Conservation (phyloP, 2,797 vertebrate species). For the Pseudochirops corinnae region DNA sequence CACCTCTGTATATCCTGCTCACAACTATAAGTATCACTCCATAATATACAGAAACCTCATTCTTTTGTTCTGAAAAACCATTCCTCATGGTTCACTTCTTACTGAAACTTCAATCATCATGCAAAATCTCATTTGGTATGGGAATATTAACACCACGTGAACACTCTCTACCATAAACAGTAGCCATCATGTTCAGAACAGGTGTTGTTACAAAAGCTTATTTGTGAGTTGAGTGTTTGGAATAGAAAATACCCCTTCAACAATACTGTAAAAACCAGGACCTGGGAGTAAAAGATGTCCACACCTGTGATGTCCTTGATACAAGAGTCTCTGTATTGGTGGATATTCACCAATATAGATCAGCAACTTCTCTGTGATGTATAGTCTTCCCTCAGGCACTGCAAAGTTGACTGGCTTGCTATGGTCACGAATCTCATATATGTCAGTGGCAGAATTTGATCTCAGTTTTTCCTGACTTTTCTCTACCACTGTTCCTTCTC, state of each 20-base stretch:
- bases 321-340: not conserved
- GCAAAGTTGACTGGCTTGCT: not conserved
- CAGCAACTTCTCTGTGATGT: not conserved
- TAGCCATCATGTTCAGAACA: not conserved
- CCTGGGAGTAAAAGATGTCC: not conserved
- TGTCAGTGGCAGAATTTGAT: not conserved
- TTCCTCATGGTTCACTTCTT: not conserved
- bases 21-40: not conserved
- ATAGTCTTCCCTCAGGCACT: not conserved
- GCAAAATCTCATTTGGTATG: not conserved
- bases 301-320: not conserved
- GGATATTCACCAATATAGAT: not conserved
- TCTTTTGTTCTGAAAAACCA: not conserved
- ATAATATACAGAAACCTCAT: not conserved
- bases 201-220: not conserved
- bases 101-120: not conserved
- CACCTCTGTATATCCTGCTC: not conserved
- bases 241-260: not conserved
- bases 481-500: not conserved
- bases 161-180: not conserved
- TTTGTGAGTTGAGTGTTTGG: not conserved
- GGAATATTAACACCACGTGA: not conserved
- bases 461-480: not conserved
- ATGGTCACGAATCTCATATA: not conserved
- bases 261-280: not conserved